These are phyloP conservation scores for Dryomyza anilis DNA, from an alignment of 2,888 invertebrate species.

Conservation along the genomic window DNA sequence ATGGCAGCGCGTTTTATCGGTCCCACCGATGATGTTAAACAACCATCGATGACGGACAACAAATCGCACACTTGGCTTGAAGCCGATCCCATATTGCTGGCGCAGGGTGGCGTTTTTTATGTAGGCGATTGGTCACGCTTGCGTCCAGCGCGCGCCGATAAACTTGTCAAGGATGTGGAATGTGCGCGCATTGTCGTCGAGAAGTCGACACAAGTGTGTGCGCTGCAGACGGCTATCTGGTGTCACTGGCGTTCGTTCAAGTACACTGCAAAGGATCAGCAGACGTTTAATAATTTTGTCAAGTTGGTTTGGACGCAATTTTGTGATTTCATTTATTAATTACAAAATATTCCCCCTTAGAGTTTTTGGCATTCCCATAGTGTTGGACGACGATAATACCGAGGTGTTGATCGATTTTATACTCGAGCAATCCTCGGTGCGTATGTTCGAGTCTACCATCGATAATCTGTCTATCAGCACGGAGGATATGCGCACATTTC, in stretches of 20 bases:
- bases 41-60: slow-evolving; percentile 30
- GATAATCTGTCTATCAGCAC: slow-evolving; percentile 48
- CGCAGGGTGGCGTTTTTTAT: slow-evolving; percentile 58
- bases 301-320: slow-evolving; percentile 46
- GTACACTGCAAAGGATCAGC: slow-evolving; percentile 46
- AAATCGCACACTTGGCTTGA: slow-evolving; percentile 47
- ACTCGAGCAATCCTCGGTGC: slow-evolving; percentile 43
- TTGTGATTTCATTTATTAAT: not conserved
- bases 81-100: slow-evolving; percentile 56
- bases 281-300: slow-evolving; percentile 51
- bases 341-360: slow-evolving; percentile 39
- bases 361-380: slow-evolving; percentile 58
- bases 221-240: slow-evolving; percentile 58
- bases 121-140: slow-evolving; percentile 59
- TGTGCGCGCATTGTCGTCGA: slow-evolving; percentile 44
- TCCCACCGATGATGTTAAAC: slow-evolving; percentile 46
- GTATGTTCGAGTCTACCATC: slow-evolving; percentile 33
- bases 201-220: slow-evolving; percentile 39
- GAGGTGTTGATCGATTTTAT: slow-evolving; percentile 48
- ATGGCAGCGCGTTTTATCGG: slow-evolving; percentile 54
- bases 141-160: slow-evolving; percentile 40
- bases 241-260: slow-evolving; percentile 53
- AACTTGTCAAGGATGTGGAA: slow-evolving; percentile 50
- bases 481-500: slow-evolving; percentile 50
- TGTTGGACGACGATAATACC: slow-evolving; percentile 46